Conservation (phyloP, 2,797 vertebrate species). For the Tauraco hartlaubi region DNA sequence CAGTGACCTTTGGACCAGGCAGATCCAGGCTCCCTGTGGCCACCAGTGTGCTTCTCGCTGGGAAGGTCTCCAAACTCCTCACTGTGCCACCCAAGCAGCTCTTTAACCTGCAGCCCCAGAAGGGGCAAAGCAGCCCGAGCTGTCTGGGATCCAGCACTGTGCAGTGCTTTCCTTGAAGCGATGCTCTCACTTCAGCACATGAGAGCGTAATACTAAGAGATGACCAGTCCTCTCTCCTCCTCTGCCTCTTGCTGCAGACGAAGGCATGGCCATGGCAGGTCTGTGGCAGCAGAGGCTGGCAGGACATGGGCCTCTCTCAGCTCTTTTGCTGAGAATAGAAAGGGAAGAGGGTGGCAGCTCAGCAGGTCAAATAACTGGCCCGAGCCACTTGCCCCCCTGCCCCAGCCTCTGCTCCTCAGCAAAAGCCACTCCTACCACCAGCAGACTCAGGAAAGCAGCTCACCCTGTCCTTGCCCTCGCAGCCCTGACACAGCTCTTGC, state of each 20-base stretch:
- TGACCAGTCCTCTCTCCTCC: accelerated
- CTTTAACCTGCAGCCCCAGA: not conserved
- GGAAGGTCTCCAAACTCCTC: not conserved
- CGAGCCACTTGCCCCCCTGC: not conserved
- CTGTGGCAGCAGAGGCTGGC: not conserved
- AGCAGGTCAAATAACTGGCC: not conserved
- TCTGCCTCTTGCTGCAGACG: not conserved
- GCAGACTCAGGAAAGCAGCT: not conserved
- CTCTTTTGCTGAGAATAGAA: accelerated
- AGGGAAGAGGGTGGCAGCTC: not conserved
- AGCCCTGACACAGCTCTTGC: not conserved
- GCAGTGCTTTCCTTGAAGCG: not conserved
- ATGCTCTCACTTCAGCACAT: not conserved
- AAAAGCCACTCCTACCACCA: not conserved
- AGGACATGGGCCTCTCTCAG: not conserved
- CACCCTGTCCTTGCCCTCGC: not conserved
- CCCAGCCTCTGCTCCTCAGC: not conserved
- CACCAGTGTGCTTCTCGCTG: not conserved
- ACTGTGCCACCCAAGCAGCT: not conserved
- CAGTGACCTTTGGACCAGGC: not conserved
- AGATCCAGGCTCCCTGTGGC: not conserved
- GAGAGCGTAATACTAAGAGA: not conserved
- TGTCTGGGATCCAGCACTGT: accelerated
- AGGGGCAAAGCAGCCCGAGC: not conserved
- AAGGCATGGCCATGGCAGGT: not conserved